phyloP scores from a whole-genome alignment of 2,113 vertebrate species.

The Colistium nudipinnis region DNA sequence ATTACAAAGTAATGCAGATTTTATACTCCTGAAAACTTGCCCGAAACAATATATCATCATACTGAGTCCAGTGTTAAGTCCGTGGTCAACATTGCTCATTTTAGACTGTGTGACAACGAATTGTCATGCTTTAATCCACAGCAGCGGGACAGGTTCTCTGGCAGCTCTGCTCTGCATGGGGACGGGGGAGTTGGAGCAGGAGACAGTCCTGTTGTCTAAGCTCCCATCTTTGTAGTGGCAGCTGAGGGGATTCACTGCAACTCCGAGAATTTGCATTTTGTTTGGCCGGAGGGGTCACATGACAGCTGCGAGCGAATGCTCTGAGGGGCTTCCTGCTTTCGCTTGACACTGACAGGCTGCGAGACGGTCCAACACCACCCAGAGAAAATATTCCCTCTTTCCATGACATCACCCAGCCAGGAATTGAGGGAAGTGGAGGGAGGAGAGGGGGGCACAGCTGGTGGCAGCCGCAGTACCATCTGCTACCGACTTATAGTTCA shows the following conservation, averaged over 20 bases:
- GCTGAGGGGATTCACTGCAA: slow-evolving; percentile 76
- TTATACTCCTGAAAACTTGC: not conserved
- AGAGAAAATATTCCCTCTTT: slow-evolving; percentile 87
- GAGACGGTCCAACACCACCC: slow-evolving; percentile 80
- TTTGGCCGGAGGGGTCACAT: slow-evolving; percentile 81
- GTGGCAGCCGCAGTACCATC: slow-evolving; percentile 91
- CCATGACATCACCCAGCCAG: slow-evolving; percentile 89
- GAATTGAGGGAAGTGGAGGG: slow-evolving; percentile 68
- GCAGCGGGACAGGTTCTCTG: slow-evolving; percentile 63
- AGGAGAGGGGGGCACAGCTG: slow-evolving; percentile 88
- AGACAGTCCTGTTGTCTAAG: slow-evolving; percentile 57
- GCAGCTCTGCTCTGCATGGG: slow-evolving; percentile 51
- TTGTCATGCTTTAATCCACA: slow-evolving; percentile 68
- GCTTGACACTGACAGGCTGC: slow-evolving; percentile 84
- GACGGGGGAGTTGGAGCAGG: slow-evolving; percentile 38
- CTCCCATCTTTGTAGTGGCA: slow-evolving; percentile 79
- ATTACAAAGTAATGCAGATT: not conserved
- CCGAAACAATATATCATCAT: slow-evolving; percentile 8
- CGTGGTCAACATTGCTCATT: slow-evolving; percentile 56
- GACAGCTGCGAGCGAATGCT: slow-evolving; percentile 84
- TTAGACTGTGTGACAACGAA: slow-evolving; percentile 57
- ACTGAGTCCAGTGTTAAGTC: slow-evolving; percentile 25
- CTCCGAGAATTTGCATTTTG: slow-evolving; percentile 77
- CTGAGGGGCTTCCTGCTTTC: slow-evolving; percentile 80
- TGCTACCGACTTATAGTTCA: slow-evolving; percentile 87